phyloP scores from a whole-genome alignment of 2,797 vertebrate species.

The Premnoplex brunnescens region DNA sequence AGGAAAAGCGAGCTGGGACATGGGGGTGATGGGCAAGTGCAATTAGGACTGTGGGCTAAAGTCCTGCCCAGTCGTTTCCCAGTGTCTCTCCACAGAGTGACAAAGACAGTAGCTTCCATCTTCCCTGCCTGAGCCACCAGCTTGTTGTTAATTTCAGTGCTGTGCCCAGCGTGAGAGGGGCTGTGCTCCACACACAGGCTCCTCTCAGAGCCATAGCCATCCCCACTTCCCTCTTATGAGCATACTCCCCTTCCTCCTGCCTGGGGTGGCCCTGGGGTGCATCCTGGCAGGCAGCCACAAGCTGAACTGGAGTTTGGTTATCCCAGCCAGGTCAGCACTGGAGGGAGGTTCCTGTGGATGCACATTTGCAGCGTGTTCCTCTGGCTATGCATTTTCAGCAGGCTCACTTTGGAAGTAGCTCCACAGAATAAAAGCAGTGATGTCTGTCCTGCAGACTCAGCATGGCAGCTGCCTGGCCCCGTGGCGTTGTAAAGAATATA shows the following conservation, averaged over 20 bases:
- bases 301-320: neutral
- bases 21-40: neutral
- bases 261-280: neutral
- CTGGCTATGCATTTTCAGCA: neutral
- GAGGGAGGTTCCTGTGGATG: neutral
- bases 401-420: neutral
- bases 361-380: accelerated
- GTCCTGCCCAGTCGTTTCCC: neutral
- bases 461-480: accelerated
- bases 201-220: neutral
- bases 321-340: neutral
- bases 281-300: neutral
- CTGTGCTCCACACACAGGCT: neutral
- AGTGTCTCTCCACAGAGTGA: neutral
- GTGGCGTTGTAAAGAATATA: accelerated
- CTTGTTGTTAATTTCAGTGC: neutral
- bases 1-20: accelerated
- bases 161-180: neutral
- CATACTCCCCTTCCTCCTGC: neutral
- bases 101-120: neutral
- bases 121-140: neutral
- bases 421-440: neutral
- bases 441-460: neutral
- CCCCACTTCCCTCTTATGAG: neutral
- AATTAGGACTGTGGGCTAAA: neutral